Evolutionary conservation across 2,888 invertebrate species (phyloP).

Genomic region (Stegana nigrithorax): DNA sequence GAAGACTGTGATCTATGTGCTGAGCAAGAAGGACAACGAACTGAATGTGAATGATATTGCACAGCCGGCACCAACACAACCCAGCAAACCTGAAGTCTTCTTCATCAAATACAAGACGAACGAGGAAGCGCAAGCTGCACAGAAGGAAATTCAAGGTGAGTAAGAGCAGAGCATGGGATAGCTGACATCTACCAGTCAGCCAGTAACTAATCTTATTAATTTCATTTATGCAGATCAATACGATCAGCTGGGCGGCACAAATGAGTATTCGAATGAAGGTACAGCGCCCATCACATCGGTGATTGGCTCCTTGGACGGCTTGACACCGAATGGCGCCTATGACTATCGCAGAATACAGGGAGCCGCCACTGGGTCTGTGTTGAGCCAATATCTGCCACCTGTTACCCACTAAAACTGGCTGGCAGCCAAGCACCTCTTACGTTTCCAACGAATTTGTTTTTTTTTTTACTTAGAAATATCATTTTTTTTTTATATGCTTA

Average conservation of each 20-base stretch:
- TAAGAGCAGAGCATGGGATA: background rate
- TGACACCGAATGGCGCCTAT: slow-evolving; percentile 46
- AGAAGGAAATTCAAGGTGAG: slow-evolving; percentile 57
- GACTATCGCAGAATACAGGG: slow-evolving; percentile 23
- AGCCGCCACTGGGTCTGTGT: slow-evolving; percentile 5
- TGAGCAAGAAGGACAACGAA: slow-evolving; percentile 55
- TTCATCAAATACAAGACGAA: slow-evolving; percentile 63
- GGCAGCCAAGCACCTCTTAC: background rate
- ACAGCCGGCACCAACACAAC: slow-evolving; percentile 52
- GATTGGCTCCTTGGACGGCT: slow-evolving; percentile 50
- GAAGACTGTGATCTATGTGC: slow-evolving; percentile 63
- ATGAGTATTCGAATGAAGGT: slow-evolving; percentile 52
- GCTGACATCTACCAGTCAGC: background rate
- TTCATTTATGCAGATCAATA: slow-evolving; percentile 46
- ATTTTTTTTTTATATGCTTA: background rate
- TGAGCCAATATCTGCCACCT: slow-evolving; percentile 26
- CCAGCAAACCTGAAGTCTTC: slow-evolving; percentile 62
- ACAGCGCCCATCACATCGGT: slow-evolving; percentile 50
- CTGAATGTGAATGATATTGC: slow-evolving; percentile 48
- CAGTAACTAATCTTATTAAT: background rate
- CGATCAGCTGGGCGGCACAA: slow-evolving; percentile 54
- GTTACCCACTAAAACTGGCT: background rate
- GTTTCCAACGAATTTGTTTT: background rate
- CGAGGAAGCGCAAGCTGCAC: slow-evolving; percentile 56
- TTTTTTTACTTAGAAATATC: background rate